phyloP scores from a whole-genome alignment of 2,888 invertebrate species.

The Pogonocherus hispidulus region DNA sequence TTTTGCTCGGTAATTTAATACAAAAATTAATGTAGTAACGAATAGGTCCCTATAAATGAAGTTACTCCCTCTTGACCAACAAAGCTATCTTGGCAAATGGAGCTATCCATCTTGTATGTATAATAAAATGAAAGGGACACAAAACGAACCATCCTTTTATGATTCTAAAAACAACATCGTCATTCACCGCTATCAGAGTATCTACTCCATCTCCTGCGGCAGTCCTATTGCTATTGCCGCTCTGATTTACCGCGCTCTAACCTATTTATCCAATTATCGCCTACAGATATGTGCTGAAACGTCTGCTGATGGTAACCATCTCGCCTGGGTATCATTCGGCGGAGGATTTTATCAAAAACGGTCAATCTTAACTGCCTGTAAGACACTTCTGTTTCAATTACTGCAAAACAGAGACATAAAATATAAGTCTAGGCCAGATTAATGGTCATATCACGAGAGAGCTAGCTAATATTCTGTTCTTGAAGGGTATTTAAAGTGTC shows the following conservation, averaged over 20 bases:
- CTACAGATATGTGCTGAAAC: not conserved
- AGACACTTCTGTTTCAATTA: not conserved
- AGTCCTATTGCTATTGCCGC: not conserved
- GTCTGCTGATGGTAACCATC: not conserved
- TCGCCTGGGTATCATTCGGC: not conserved
- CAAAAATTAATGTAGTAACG: no score
- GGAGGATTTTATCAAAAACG: not conserved
- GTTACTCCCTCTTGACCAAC: no score
- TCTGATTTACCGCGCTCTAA: constrained; percentile 1
- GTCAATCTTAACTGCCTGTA: constrained; percentile 7
- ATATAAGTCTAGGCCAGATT: not conserved
- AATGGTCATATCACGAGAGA: no score
- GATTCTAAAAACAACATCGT: not conserved
- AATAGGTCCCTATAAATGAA: no score
- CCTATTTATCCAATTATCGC: constrained; percentile 8
- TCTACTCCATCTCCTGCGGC: not conserved
- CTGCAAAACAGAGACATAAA: not conserved
- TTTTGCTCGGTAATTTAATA: no score
- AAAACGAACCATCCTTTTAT: not conserved
- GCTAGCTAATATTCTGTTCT: no score
- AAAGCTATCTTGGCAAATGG: no score
- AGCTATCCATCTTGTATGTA: no score
- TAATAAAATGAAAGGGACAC: no score
- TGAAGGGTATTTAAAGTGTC: no score
- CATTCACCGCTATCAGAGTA: not conserved